Evolutionary conservation across 2,888 invertebrate genomes (phyloP), one percentile per base, ranked within the genome.

Genomic region (Brenthis daphne): DNA sequence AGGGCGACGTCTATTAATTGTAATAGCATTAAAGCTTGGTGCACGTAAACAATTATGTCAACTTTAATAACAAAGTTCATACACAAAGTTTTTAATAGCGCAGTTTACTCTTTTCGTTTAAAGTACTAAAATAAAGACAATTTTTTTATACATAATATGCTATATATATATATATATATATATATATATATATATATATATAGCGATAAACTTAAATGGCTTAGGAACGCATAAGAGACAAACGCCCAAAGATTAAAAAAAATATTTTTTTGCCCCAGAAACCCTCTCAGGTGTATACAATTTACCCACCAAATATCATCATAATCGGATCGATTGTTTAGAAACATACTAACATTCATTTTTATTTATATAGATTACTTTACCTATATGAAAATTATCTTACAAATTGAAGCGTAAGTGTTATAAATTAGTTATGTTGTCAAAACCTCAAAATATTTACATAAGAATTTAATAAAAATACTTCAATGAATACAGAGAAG

Each of bases 41-140:
- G 57, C 67, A 67, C 70, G 65, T 70, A 71, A 69, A 72, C 65
- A 73, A 72, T 74, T 68, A 71, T 65, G 64, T 65, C 50, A 69
- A 69, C 57, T 72, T 72, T 64, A 73, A 73, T 70, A 66, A 72
- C 71, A 71, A 74, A 74, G 72, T 75, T 74, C 71, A 57, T 64
- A 69, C 65, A 68, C 61, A 74, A 76, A 76, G 68, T 75, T 74
- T 75, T 74, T 74, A 74, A 76, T 75, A 66, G 71, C 64, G 57
- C 66, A 68, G 57, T 68, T 65, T 57, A 71, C 67, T 74, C 67
- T 64, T 72, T 75, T 71, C 72, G 70, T 69, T 55, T 56, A 43
- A 70, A 68, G 64, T 61, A 65, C 48, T 60, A 57, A 65, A 69
- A 65, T 55, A 48, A 69, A 47, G 54, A 33, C 60, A 63, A 60